Evolutionary conservation across 2,113 vertebrate species (phyloP), one percentile per base, ranked within the genome.

Genomic region (Glaucomys volans): DNA sequence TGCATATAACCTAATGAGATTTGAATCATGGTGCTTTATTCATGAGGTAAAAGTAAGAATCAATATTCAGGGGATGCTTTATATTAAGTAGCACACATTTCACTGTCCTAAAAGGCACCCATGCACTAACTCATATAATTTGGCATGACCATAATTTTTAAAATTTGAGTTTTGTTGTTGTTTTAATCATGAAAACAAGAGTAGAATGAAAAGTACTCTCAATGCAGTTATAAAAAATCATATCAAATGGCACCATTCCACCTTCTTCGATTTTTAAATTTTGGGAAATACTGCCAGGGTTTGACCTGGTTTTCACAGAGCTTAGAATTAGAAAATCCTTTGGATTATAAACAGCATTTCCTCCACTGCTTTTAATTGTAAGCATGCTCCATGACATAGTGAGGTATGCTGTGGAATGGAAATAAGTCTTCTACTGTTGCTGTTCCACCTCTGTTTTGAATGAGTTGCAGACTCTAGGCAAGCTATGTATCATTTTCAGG

Each of bases 101-200:
- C 35, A 42, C 32, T 62, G 8, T 54, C 52, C 13, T 50, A 57
- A 87, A 74, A 12, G 16, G 57, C 79, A 40, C 26, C 20, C 24
- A 72, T 44, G 26, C 20, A 69, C 67, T 50, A 84, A 89, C 44
- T 22, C 50, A 92, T 22, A 35, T 8, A 66, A 77, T 4, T 85
- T 88, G 30, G 66, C 8, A 72, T 47, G 24, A 85, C 47, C 26
- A 54, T 69, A 57, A 81, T 62, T 66, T 50, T 59, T 11, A 52
- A 75, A 52, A 67, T 42, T 67, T 30, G 54, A 42, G 20, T 32
- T 79, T 52, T 59, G 1, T 35, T 83, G 17, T 50, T 88, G 1
- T 72, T 74, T 81, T 95, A 85, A 67, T 52, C 30, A 85, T n/a
- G n/a, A 89, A 71, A 94, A 75, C 47, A 80, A 64, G 40, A 37